Conservation (phyloP, 37 sponge, comb jelly and placozoan species). For the Bolinopsis microptera region DNA sequence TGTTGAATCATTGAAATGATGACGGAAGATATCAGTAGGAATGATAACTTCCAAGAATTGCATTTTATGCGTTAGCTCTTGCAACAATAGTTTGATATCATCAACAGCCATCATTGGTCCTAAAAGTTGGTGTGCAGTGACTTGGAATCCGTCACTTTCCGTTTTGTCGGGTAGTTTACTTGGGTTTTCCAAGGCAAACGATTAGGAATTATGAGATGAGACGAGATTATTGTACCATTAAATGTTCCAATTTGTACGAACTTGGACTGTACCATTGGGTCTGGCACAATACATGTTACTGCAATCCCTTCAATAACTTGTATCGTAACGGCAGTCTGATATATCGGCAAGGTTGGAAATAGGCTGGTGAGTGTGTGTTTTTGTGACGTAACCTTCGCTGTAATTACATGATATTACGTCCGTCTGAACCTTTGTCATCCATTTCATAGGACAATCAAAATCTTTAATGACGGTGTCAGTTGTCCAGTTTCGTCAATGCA, state of each 20-base stretch:
- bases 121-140: neutral
- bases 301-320: neutral
- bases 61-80: neutral
- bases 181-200: neutral
- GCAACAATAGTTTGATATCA: neutral
- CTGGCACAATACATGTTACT: neutral
- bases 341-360: neutral
- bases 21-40: neutral
- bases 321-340: neutral
- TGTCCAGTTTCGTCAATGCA: neutral
- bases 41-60: neutral
- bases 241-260: neutral
- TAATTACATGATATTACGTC: neutral
- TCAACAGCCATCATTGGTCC: neutral
- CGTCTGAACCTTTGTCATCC: neutral
- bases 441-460: neutral
- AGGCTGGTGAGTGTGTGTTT: neutral
- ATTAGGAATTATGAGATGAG: neutral
- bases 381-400: neutral
- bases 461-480: neutral
- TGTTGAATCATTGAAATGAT: neutral
- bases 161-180: neutral
- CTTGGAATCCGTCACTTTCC: neutral
- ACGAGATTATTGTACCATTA: neutral
- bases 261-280: neutral